Percentiles rank a stretch among this genome's conserved stretches.
These are phyloP conservation scores for Nomada fucata DNA, from an alignment of 2,888 invertebrate species.

Conservation along the genomic window DNA sequence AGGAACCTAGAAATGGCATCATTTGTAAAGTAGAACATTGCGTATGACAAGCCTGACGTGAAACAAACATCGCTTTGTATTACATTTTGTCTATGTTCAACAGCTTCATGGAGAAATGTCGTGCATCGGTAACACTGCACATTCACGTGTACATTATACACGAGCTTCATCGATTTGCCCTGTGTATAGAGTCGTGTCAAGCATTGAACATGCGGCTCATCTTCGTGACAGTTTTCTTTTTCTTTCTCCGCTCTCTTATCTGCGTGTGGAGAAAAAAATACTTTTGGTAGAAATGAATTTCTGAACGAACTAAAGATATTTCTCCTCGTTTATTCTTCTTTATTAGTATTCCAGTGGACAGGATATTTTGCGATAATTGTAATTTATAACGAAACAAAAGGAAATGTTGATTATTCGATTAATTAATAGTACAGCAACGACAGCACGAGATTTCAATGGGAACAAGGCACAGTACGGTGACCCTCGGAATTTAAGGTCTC, in stretches of 20 bases:
- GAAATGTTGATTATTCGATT: not conserved
- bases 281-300: no score
- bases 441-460: not conserved
- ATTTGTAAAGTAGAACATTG: slow-evolving; percentile 28
- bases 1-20: slow-evolving; percentile 35
- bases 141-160: no score
- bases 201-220: not conserved
- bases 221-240: not conserved
- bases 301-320: no score
- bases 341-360: no score
- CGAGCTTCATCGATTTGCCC: not conserved
- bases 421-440: not conserved
- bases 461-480: not conserved
- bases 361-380: no score
- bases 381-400: no score
- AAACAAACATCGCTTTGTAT: not conserved
- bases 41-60: slow-evolving; percentile 26
- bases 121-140: not conserved
- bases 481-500: slow-evolving; percentile 3
- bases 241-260: not conserved
- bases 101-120: not conserved
- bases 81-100: not conserved
- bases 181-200: not conserved
- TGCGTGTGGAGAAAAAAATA: no score
- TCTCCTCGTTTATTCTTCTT: no score